Evolutionary conservation across 2,888 invertebrate genomes (phyloP), one percentile per base, ranked within the genome.

Genomic region (Julus scanicus): DNA sequence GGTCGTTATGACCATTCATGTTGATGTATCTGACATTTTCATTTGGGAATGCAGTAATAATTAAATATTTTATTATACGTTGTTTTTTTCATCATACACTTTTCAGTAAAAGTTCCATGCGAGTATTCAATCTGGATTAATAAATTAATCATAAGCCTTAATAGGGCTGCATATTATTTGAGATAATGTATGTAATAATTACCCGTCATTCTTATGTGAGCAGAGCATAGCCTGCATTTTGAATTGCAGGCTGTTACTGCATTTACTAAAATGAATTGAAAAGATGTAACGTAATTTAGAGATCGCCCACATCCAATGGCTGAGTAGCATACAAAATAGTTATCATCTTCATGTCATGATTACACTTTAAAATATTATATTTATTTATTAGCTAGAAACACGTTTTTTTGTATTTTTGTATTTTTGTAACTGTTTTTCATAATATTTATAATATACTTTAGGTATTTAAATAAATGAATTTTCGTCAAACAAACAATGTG

Each of bases 391-490:
- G 29, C 13, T 13, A 13, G 80, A 37, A 37, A 71, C 3, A 29
- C 29, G 4, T 80, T 80, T 80, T 15, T 80, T 80, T 37, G 11
- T 80, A 5, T 44, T 80, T 80, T 80, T 80, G 53, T 53, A 80
- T 13, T 80, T 80, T 80, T 80, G 80, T 80, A 80, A 80, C 37
- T 29, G 15, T 80, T 80, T 29, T 80, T 80, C 80, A 80, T 37
- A 13, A 80, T 80, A 37, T 29, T 80, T 11, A 80, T 6, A 20
- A 13, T 80, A 0, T 37, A 37, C 13, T 80, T 13, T 0, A 37
- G 37, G 37, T 80, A 80, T 80, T 80, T 80, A 37, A 80, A 80
- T 80, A 80, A 80, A 80, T 71, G 29, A 80, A 37, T 37, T 11
- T 80, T 80, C 37, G 80, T 13, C 80, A 80, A 80, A 80, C 6